Conservation (phyloP, 2,888 invertebrate genomes). For the Torymus tubicola region DNA sequence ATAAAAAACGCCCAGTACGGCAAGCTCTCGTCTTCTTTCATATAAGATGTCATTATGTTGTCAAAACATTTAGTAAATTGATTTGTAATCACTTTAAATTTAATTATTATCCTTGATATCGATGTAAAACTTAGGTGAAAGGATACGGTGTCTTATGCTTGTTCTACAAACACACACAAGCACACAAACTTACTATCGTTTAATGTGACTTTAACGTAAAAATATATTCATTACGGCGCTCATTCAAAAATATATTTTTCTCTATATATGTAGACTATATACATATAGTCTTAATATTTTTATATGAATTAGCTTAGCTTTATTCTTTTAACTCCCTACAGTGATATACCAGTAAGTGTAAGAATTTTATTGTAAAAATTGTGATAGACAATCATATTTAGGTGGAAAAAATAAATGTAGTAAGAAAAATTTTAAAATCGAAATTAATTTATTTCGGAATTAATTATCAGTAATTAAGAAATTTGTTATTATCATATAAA, state of each 20-base stretch:
- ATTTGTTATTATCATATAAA: too few species aligned
- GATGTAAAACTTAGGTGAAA: conserved; percentile 12
- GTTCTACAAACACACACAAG: neutral
- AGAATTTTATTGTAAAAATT: too few species aligned
- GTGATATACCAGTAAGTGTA: too few species aligned
- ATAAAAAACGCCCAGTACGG: too few species aligned
- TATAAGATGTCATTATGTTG: conserved; percentile 35
- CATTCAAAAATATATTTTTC: conserved; percentile 3
- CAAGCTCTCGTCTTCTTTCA: neutral
- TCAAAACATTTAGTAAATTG: conserved; percentile 39
- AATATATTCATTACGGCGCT: conserved; percentile 15
- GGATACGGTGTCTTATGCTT: conserved; percentile 1
- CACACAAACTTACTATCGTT: neutral
- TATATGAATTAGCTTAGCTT: too few species aligned
- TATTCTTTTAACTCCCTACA: too few species aligned
- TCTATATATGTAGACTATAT: neutral
- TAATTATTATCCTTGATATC: conserved; percentile 3
- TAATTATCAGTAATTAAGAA: too few species aligned
- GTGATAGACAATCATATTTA: too few species aligned
- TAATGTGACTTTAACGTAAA: neutral
- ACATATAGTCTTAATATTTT: too few species aligned
- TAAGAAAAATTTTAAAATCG: too few species aligned
- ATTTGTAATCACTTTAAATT: conserved; percentile 28
- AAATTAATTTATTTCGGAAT: too few species aligned
- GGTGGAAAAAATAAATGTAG: too few species aligned